Evolutionary conservation across 2,888 invertebrate species (phyloP), one percentile per base, ranked within the genome.

Genomic region (Dicroscelio sp.): DNA sequence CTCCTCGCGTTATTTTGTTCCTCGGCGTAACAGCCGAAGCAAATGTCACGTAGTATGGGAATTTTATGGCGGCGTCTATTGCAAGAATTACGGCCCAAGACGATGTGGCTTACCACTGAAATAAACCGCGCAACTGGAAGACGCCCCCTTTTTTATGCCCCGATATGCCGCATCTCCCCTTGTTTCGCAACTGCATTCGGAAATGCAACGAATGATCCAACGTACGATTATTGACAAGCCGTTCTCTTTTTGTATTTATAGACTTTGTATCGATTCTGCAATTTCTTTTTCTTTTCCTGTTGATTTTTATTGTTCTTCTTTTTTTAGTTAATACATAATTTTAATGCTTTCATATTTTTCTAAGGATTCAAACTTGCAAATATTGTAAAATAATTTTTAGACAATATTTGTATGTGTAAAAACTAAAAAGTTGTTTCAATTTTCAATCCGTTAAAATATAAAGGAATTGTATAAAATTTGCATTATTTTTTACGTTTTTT

Each of bases 31-130:
- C 89, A 93, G 92, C 92, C 92, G 89, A 90, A 90, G 90, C 92
- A 86, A 92, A 92, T 93, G 93, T 94, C 94, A 94, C 93, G 94
- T 93, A 93, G 91, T 92, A 91, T 92, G 90, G 90, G 91, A 91
- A 94, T 93, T 94, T 94, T 93, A 94, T 92, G 93, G 92, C 92
- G 87, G 86, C 90, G 92, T 93, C 93, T 93, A 94, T 94, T 93
- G 92, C 86, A 82, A 88, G 94, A 92, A 93, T 93, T 94, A 94
- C 92, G 92, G 88, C 84, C 71, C 55, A 83, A 90, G 84, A 85
- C 88, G 87, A 67, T 73, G 80, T 58, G 86, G 86, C 71, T 90
- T 86, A 48, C 88, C 82, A 83, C 89, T 48, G 71, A 86, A 89
- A 82, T 86, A 86, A 88, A 86, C 83, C 82, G 67, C 69, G 27